A percentile compares a stretch with the other conserved stretches of the same genome.
Evolutionary conservation across 2,797 vertebrate genomes (phyloP).

Genomic region (Neosalanx taihuensis): DNA sequence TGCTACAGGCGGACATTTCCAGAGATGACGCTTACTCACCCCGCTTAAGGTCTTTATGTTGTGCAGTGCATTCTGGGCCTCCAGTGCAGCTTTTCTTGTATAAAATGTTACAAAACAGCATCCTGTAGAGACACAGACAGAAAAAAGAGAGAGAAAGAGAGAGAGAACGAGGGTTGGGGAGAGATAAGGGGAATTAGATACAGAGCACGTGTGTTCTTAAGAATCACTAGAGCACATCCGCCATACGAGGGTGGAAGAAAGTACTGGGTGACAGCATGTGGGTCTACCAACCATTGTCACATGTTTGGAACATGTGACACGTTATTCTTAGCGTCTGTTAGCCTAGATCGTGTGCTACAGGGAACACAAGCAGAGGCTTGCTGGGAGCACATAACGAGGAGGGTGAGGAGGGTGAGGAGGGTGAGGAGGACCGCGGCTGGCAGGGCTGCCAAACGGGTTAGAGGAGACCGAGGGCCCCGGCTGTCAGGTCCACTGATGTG

Average conservation of each 20-base stretch:
- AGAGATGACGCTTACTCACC: constrained; percentile 81
- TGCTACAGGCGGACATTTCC: constrained; percentile 50
- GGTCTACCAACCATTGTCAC: background rate
- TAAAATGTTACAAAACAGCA: constrained; percentile 99
- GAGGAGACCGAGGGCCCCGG: constrained; percentile 32
- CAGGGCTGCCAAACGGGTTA: background rate
- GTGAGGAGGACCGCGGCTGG: constrained; percentile 35
- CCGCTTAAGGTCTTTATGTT: constrained; percentile 99
- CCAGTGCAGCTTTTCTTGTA: constrained; percentile 98
- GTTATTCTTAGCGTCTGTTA: constrained; percentile 51
- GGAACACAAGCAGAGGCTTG: constrained; percentile 41
- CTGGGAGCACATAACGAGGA: constrained; percentile 38
- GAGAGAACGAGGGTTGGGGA: constrained; percentile 8
- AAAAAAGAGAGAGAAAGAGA: constrained; percentile 43
- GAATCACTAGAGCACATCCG: background rate
- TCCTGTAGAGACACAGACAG: constrained; percentile 73
- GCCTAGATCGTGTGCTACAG: constrained; percentile 6
- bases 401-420: constrained; percentile 27
- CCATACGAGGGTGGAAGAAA: background rate
- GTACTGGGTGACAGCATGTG: background rate
- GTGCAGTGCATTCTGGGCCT: constrained; percentile 99
- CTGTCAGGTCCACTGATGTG: constrained; percentile 37
- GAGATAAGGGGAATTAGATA: background rate
- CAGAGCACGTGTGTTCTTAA: background rate
- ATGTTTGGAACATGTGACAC: constrained; percentile 47